phyloP scores from a whole-genome alignment of 2,888 invertebrate species.

The Imbricaverruca yamaguchii region DNA sequence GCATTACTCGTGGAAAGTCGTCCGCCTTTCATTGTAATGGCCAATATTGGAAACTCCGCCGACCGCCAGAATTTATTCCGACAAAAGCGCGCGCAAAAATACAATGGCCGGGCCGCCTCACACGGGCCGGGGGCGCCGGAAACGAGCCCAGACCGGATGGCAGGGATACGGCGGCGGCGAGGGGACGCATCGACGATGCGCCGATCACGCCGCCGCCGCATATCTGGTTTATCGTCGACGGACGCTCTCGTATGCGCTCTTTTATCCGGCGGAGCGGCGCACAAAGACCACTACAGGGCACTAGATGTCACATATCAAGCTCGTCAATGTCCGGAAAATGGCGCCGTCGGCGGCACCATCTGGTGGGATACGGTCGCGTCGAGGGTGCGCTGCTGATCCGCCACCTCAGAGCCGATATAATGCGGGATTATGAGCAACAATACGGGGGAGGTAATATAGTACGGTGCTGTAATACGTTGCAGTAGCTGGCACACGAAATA shows the following conservation, averaged over 20 bases:
- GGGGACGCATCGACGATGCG: no score
- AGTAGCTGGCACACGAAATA: no score
- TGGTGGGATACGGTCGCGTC: no score
- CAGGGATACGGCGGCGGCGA: no score
- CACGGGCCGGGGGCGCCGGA: not conserved
- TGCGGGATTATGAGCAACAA: no score
- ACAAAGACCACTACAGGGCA: not conserved
- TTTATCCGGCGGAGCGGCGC: not conserved
- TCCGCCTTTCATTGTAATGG: not conserved
- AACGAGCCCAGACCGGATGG: no score
- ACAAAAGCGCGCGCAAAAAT: not conserved
- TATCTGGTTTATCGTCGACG: not conserved
- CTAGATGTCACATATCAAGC: not conserved
- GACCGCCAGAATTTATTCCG: not conserved
- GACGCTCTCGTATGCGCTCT: not conserved
- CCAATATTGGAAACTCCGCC: not conserved
- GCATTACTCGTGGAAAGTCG: not conserved
- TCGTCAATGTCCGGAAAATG: not conserved
- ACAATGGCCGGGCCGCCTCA: not conserved
- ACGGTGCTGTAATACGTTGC: no score
- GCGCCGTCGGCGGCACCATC: not conserved
- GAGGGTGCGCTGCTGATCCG: no score
- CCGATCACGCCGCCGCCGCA: not conserved
- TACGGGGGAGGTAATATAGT: no score
- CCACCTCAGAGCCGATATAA: no score